A percentile compares a stretch with the other conserved stretches of the same genome.
These are phyloP conservation scores for Sinodicranocentrus sp. DNA, from an alignment of 2,888 invertebrate species.

Conservation along the genomic window DNA sequence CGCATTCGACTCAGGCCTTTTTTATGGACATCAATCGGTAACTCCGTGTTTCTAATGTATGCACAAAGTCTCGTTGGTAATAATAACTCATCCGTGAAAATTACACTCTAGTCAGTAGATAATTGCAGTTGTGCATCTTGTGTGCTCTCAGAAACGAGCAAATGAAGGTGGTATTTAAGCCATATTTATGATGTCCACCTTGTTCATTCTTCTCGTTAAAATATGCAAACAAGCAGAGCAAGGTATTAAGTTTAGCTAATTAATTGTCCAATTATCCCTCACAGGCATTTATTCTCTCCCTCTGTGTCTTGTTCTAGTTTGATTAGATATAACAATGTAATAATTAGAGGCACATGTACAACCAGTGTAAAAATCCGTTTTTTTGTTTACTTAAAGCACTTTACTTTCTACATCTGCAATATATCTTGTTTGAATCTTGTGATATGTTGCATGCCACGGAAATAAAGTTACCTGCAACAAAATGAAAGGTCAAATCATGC, in stretches of 20 bases:
- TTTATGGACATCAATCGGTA: not conserved
- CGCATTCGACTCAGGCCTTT: not conserved
- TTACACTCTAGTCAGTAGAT: conserved; percentile 45
- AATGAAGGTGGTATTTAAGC: conserved; percentile 42
- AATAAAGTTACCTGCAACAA: conserved; percentile 40
- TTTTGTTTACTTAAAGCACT: too few relatives aligned
- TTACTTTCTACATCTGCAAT: too few relatives aligned
- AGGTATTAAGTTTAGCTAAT: conserved; percentile 56
- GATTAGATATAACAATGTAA: conserved; percentile 39
- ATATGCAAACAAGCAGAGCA: conserved; percentile 58
- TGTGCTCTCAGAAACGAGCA: conserved; percentile 4
- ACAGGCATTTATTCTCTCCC: conserved; percentile 42
- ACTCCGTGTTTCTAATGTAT: not conserved
- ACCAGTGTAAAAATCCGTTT: conserved; percentile 4
- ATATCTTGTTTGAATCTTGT: too few relatives aligned
- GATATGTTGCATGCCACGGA: conserved; percentile 6
- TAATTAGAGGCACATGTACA: conserved; percentile 23
- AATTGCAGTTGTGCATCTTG: conserved; percentile 33
- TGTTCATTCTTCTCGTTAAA: conserved; percentile 30
- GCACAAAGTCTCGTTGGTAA: conserved; percentile 30
- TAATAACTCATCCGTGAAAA: conserved; percentile 53
- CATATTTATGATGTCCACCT: conserved; percentile 46
- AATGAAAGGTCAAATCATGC: conserved; percentile 47
- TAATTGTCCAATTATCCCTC: conserved; percentile 62
- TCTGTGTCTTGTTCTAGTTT: conserved; percentile 51